Conservation (phyloP, 2,888 invertebrate genomes). For the Melieria omissa region DNA sequence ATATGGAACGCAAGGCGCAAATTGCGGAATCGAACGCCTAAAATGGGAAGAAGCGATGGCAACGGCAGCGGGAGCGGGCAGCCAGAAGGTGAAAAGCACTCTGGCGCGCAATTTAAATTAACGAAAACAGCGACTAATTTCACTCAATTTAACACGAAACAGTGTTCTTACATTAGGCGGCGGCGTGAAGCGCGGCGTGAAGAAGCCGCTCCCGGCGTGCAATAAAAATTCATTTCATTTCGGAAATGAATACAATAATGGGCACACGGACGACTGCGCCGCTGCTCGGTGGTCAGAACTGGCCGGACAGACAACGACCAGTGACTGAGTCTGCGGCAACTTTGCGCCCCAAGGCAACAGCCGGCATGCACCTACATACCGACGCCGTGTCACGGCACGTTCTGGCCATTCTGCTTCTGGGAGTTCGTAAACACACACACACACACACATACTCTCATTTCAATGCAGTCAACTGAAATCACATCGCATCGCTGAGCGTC, state of each 20-base stretch:
- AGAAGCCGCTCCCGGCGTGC: slow-evolving; percentile 42
- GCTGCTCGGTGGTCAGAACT: slow-evolving; percentile 9
- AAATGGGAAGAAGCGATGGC: too few relatives aligned
- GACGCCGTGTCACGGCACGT: too few relatives aligned
- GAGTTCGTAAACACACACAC: neutral
- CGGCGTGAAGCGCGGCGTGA: too few relatives aligned
- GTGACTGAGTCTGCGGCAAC: neutral
- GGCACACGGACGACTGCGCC: neutral
- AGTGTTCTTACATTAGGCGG: slow-evolving; percentile 58
- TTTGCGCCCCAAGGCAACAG: too few relatives aligned
- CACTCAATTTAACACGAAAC: slow-evolving; percentile 51
- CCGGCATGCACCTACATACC: too few relatives aligned
- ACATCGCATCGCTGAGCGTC: neutral
- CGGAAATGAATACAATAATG: slow-evolving; percentile 51
- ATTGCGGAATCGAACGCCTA: slow-evolving; percentile 1
- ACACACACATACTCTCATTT: neutral
- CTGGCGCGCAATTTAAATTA: slow-evolving; percentile 24
- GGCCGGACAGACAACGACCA: slow-evolving; percentile 5
- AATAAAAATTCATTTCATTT: slow-evolving; percentile 61
- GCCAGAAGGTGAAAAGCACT: slow-evolving; percentile 9
- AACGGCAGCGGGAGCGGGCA: too few relatives aligned
- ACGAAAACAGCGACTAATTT: slow-evolving; percentile 50
- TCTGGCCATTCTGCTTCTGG: neutral
- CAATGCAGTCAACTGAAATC: neutral
- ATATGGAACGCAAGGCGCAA: neutral